These are phyloP conservation scores for Psettodes erumei DNA, from an alignment of 2,113 vertebrate species.

Conservation along the genomic window DNA sequence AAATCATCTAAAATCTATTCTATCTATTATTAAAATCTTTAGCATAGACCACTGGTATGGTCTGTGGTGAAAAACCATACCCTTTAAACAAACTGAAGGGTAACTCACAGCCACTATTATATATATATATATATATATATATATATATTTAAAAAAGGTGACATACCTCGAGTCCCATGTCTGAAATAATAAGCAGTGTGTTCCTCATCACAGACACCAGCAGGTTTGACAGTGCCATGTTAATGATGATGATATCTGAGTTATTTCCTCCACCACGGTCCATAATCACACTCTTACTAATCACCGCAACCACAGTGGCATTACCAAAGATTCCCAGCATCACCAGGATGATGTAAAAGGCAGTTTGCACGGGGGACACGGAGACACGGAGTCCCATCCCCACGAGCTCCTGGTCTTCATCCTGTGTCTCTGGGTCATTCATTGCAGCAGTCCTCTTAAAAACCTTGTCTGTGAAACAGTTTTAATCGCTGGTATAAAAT, in stretches of 20 bases:
- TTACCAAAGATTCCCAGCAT: slow-evolving; percentile 81
- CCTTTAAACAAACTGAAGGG: not conserved
- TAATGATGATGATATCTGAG: slow-evolving; percentile 84
- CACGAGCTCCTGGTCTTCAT: slow-evolving; percentile 6
- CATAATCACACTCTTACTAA: slow-evolving; percentile 71
- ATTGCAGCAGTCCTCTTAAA: not conserved
- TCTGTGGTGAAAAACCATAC: not conserved
- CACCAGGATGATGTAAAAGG: slow-evolving; percentile 78
- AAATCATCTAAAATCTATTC: no score
- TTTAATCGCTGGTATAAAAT: slow-evolving; percentile 14
- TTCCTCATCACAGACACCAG: slow-evolving; percentile 82
- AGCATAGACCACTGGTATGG: not conserved
- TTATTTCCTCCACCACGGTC: slow-evolving; percentile 59
- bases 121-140: no score
- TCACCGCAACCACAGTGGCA: slow-evolving; percentile 72
- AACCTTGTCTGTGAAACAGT: not conserved
- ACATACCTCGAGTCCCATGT: slow-evolving; percentile 78
- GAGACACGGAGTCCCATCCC: slow-evolving; percentile 64
- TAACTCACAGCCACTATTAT: no score
- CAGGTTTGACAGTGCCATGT: slow-evolving; percentile 84
- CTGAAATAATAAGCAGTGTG: slow-evolving; percentile 76
- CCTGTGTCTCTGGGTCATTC: rapidly evolving
- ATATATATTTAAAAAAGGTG: no score
- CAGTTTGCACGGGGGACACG: slow-evolving; percentile 53
- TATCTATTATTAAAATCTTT: no score